Conservation (phyloP, 2,113 vertebrate species). For the Engraulis encrasicolus region DNA sequence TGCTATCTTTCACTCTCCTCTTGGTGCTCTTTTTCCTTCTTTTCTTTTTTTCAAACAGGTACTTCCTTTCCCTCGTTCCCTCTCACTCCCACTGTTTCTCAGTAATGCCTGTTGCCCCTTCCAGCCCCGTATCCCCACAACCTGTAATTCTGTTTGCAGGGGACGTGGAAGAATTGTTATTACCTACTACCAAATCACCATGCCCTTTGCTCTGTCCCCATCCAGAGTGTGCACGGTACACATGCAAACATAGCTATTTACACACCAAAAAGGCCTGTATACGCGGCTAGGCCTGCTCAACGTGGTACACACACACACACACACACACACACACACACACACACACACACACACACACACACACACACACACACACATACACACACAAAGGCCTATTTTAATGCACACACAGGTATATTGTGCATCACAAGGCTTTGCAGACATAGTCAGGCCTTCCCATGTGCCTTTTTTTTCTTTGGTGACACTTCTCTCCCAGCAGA, state of each 20-base stretch:
- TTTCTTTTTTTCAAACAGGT: no score
- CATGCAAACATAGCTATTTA: not conserved
- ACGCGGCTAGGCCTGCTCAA: not conserved
- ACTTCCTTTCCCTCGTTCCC: not conserved
- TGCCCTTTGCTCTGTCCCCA: not conserved
- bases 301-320: not conserved
- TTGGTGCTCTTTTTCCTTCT: no score
- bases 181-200: conserved; percentile 18
- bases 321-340: conserved; percentile 1
- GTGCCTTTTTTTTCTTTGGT: not conserved
- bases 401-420: no score
- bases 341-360: not conserved
- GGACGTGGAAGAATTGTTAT: conserved; percentile 26
- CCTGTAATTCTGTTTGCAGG: conserved; percentile 35
- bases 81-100: not conserved
- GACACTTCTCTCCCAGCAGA: not conserved
- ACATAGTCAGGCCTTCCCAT: not conserved
- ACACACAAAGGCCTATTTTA: no score
- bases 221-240: no score
- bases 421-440: no score
- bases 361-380: not conserved
- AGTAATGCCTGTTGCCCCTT: not conserved
- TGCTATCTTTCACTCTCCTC: not conserved
- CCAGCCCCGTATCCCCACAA: not conserved
- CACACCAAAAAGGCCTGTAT: not conserved